These are phyloP conservation scores for Lethocerus indicus DNA, from an alignment of 1,140 invertebrate species.

Conservation along the genomic window DNA sequence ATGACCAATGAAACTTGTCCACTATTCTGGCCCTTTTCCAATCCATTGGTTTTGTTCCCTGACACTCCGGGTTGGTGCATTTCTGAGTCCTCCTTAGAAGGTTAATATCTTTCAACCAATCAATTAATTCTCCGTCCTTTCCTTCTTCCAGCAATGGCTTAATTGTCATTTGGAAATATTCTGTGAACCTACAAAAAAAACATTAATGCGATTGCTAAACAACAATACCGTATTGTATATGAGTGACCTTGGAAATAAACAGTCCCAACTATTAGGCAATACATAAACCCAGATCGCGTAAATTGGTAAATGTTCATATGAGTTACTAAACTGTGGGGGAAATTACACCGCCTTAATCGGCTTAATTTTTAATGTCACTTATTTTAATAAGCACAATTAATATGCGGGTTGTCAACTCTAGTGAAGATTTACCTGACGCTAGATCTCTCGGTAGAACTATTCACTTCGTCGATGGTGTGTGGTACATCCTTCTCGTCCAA, in stretches of 20 bases:
- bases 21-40: slow-evolving; percentile 21
- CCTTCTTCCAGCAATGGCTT: slow-evolving; percentile 20
- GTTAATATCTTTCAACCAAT: slow-evolving; percentile 22
- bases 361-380: no score
- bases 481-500: no score
- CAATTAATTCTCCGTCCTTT: slow-evolving; percentile 21
- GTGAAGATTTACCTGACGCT: no score
- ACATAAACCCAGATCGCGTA: no score
- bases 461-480: no score
- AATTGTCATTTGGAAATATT: slow-evolving; percentile 20
- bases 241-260: slow-evolving; percentile 6
- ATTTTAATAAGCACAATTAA: no score
- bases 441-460: no score
- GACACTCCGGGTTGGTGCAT: slow-evolving; percentile 19
- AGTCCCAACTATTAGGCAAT: no score
- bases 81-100: slow-evolving; percentile 17
- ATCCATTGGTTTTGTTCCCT: slow-evolving; percentile 19
- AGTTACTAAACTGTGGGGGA: no score
- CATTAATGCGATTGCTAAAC: neutral
- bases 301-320: no score
- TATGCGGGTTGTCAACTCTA: no score
- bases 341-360: no score
- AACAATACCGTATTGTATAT: neutral
- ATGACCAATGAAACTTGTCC: slow-evolving; percentile 22
- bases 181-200: slow-evolving; percentile 11